Base-by-base conservation (phyloP, 2,797 vertebrate genomes). In the Macropus fuliginosus region DNA sequence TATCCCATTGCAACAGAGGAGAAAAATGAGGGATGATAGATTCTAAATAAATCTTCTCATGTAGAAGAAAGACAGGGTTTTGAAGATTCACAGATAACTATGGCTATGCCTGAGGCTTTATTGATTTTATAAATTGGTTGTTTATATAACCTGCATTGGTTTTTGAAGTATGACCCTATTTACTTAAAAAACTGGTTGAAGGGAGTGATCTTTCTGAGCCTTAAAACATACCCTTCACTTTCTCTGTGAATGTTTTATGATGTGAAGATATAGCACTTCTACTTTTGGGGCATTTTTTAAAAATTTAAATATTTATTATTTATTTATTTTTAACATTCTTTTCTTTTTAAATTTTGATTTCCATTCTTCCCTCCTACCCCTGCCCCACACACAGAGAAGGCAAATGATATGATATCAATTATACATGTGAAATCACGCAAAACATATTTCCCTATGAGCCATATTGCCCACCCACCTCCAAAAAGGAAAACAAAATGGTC, bases 181-280 rank as follows among this genome's bases (percentile, higher is more conserved):
- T 29, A 14, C 56, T 94, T 56, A 0, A 24, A 62, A 95, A 91
- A 91, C 94, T 40, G 10, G 3, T 92, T 95, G 13, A 31, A 91
- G 3, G 12, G 1, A 16, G 55, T 90, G 10, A 34, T 92, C 0
- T 91, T 81, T 91, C 3, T 94, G 28, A 95, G 96, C 95, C 93
- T 87, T 6, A 94, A 54, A 97, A 28, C 56, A 90, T 91, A 52
- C 1, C 1, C 40, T 5, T 91, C 13, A 91, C 12, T 93, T 31
- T 18, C 62, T 94, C 56, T 34, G 95, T 34, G 66, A 18, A 93
- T 2, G 13, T 28, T 91, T 93, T 94, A 54, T 29, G 93, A 96
- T 91, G 9, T 12, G 40, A 94, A 55, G 66, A 90, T 3, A 66
- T 62, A 74, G 62, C 31, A 21, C 18, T 93, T 1, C 34, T 66